phyloP scores from a whole-genome alignment of 2,888 invertebrate genomes.

The Hirtodrosophila trivittata region DNA sequence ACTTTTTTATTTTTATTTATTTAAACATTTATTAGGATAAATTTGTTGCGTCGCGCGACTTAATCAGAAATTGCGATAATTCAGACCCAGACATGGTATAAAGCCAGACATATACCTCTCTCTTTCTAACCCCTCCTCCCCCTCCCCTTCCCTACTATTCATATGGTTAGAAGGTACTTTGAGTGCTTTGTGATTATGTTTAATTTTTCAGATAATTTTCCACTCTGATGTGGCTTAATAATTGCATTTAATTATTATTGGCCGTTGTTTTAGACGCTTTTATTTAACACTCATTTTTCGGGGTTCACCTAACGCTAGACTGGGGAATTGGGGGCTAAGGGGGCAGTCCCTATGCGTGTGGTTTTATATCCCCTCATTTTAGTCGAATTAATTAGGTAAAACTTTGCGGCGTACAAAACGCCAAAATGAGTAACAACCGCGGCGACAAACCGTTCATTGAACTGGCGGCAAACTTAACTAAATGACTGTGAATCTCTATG shows the following conservation, averaged over 20 bases:
- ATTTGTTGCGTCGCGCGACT: slow-evolving; percentile 43
- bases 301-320: too few species aligned
- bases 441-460: slow-evolving; percentile 57
- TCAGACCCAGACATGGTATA: slow-evolving; percentile 6
- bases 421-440: slow-evolving; percentile 66
- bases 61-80: slow-evolving; percentile 42
- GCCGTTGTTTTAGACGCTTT: slow-evolving; percentile 27
- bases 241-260: slow-evolving; percentile 54
- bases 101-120: background rate
- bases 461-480: slow-evolving; percentile 45
- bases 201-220: slow-evolving; percentile 39
- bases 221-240: slow-evolving; percentile 33
- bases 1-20: slow-evolving; percentile 10
- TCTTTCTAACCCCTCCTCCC: too few species aligned
- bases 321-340: too few species aligned
- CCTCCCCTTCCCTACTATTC: slow-evolving; percentile 3
- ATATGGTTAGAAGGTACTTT: slow-evolving; percentile 5
- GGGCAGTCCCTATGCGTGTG: slow-evolving; percentile 12
- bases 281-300: slow-evolving; percentile 6
- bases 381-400: slow-evolving; percentile 73
- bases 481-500: slow-evolving; percentile 31
- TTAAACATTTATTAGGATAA: slow-evolving; percentile 40
- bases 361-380: slow-evolving; percentile 49
- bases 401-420: slow-evolving; percentile 55
- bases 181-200: slow-evolving; percentile 26